These are phyloP conservation scores for Tylochromis polylepis DNA, from an alignment of 2,113 vertebrate species.

Conservation along the genomic window DNA sequence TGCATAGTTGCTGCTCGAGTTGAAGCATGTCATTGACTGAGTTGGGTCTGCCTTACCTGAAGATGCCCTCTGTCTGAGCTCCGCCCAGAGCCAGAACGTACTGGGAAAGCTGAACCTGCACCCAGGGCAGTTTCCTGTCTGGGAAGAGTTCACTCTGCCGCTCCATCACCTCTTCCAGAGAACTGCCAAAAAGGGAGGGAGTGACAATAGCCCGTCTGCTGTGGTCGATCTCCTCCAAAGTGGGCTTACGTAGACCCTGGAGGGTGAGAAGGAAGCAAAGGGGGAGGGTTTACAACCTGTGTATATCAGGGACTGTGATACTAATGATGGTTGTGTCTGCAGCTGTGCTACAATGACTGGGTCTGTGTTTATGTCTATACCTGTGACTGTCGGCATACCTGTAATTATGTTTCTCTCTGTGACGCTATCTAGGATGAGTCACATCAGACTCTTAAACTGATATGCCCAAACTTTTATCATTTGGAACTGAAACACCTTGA, in stretches of 20 bases:
- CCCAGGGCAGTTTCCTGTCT: conserved; percentile 84
- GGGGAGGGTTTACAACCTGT: conserved; percentile 29
- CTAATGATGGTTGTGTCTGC: conserved; percentile 21
- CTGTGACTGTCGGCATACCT: conserved; percentile 31
- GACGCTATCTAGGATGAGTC: conserved; percentile 27
- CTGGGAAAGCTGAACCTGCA: conserved; percentile 87
- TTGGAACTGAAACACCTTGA: not conserved
- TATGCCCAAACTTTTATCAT: not conserved
- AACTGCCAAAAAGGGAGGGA: conserved; percentile 84
- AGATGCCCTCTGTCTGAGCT: conserved; percentile 86
- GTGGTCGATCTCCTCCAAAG: conserved; percentile 82
- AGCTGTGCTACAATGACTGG: conserved; percentile 34
- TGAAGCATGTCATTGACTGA: not conserved
- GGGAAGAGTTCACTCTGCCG: conserved; percentile 82
- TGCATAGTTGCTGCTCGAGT: not conserved
- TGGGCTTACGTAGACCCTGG: conserved; percentile 86
- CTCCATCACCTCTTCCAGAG: conserved; percentile 87
- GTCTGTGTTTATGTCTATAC: conserved; percentile 38
- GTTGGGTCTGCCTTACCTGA: conserved; percentile 75
- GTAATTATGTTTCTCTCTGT: conserved; percentile 39
- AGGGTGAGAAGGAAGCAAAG: not conserved
- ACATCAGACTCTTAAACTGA: not conserved
- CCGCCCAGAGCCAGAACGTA: conserved; percentile 84
- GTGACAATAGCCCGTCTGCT: conserved; percentile 83
- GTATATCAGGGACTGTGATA: not conserved